Percentiles rank a stretch among this genome's conserved stretches.
phyloP scores from a whole-genome alignment of 2,888 invertebrate genomes.

The Gymnoscelis rufifasciata region DNA sequence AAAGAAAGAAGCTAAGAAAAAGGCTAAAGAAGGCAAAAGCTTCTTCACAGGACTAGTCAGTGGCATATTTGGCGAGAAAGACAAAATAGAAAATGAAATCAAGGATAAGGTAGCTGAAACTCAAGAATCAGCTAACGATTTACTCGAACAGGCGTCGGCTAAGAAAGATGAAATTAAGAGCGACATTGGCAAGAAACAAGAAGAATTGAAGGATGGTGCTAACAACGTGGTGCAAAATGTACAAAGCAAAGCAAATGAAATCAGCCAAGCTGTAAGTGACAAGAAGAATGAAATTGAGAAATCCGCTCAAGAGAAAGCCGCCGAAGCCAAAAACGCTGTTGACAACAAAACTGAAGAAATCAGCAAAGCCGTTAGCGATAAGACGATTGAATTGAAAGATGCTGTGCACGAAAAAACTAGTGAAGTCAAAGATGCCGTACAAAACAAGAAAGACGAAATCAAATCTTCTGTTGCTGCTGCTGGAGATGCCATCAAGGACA shows the following conservation, averaged over 20 bases:
- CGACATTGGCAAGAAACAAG: slow-evolving; percentile 44
- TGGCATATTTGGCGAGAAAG: slow-evolving; percentile 70
- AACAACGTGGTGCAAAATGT: slow-evolving; percentile 36
- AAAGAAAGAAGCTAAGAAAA: slow-evolving; percentile 62
- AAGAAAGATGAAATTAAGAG: slow-evolving; percentile 57
- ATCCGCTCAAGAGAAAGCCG: slow-evolving; percentile 38
- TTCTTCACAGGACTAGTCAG: slow-evolving; percentile 68
- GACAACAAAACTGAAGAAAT: slow-evolving; percentile 34
- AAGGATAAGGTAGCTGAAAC: slow-evolving; percentile 59
- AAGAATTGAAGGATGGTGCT: slow-evolving; percentile 44
- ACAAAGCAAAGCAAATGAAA: slow-evolving; percentile 42
- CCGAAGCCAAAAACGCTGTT: slow-evolving; percentile 36
- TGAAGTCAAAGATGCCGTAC: slow-evolving; percentile 25
- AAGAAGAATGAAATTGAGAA: slow-evolving; percentile 42
- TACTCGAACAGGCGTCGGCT: slow-evolving; percentile 50
- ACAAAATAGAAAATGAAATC: slow-evolving; percentile 64
- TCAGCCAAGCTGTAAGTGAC: slow-evolving; percentile 38
- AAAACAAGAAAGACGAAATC: slow-evolving; percentile 31
- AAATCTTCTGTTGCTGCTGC: slow-evolving; percentile 25
- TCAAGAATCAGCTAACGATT: slow-evolving; percentile 57
- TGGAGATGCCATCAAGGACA: slow-evolving; percentile 36
- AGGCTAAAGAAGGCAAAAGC: slow-evolving; percentile 66
- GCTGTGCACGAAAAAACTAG: slow-evolving; percentile 28
- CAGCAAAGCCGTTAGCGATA: slow-evolving; percentile 41
- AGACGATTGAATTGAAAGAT: slow-evolving; percentile 41